These are phyloP conservation scores for Callinectes sapidus DNA, from an alignment of 2,888 invertebrate genomes.

Conservation along the genomic window DNA sequence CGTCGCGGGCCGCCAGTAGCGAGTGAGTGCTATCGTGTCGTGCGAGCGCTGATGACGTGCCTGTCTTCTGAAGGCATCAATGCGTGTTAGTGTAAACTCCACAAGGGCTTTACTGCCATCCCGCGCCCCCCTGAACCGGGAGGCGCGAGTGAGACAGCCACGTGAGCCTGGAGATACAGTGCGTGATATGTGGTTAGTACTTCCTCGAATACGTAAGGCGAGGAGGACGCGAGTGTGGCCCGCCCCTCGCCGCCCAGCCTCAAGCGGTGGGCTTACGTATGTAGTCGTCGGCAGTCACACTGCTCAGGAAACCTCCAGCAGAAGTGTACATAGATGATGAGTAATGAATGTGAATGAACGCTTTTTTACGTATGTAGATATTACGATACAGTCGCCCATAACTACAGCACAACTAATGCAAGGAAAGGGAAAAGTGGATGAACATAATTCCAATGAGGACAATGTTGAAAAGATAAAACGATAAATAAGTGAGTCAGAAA, in stretches of 20 bases:
- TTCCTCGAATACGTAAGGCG: background rate
- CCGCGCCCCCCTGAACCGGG: slow-evolving; percentile 8
- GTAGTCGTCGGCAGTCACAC: background rate
- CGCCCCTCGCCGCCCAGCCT: background rate
- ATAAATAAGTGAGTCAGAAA: background rate
- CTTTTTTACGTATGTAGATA: slow-evolving; percentile 9
- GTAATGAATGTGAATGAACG: slow-evolving; percentile 9
- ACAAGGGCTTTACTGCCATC: slow-evolving; percentile 33
- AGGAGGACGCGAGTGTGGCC: background rate
- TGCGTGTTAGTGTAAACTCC: slow-evolving; percentile 35
- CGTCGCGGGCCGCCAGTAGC: slow-evolving; percentile 17
- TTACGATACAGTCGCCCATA: background rate
- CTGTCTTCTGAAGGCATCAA: slow-evolving; percentile 10
- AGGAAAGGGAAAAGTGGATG: background rate
- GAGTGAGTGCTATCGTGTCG: background rate
- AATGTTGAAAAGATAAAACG: background rate
- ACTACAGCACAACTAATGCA: background rate
- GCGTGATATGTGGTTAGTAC: slow-evolving; percentile 18
- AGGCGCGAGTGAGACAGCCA: slow-evolving; percentile 27
- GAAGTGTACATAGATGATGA: slow-evolving; percentile 9
- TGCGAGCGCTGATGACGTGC: background rate
- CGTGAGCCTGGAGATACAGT: slow-evolving; percentile 25
- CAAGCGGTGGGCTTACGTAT: background rate
- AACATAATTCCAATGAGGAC: background rate
- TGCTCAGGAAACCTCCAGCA: slow-evolving; percentile 21